Conservation (phyloP, 2,888 invertebrate genomes). For the Chaetogeoica ovagalla region DNA sequence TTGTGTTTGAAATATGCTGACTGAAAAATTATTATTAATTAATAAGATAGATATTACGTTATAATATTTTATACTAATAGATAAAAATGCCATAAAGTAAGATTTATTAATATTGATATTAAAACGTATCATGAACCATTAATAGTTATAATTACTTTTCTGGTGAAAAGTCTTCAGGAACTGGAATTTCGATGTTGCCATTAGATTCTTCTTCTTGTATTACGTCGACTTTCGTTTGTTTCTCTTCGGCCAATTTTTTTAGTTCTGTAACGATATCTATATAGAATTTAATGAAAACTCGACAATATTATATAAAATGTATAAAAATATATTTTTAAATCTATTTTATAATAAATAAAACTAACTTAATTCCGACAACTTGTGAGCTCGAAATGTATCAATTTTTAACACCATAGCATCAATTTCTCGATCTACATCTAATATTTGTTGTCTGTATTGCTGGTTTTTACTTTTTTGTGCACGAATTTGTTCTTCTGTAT, state of each 20-base stretch:
- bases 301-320: not conserved
- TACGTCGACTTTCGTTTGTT: conserved; percentile 40
- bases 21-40: no score
- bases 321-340: not conserved
- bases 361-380: conserved; percentile 34
- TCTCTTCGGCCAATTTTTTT: conserved; percentile 43
- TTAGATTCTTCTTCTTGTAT: conserved; percentile 46
- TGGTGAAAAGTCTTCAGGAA: conserved; percentile 41
- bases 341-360: not conserved
- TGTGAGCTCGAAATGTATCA: conserved; percentile 42
- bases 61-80: no score
- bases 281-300: not conserved
- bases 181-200: conserved; percentile 16
- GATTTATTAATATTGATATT: no score
- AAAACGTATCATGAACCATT: no score
- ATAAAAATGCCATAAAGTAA: no score
- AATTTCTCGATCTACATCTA: conserved; percentile 71
- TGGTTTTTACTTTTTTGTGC: conserved; percentile 84
- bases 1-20: no score
- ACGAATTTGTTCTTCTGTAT: conserved; percentile 79
- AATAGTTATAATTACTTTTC: conserved; percentile 28
- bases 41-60: no score
- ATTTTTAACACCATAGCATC: conserved; percentile 60
- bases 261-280: conserved; percentile 36
- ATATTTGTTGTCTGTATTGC: conserved; percentile 74